These are phyloP conservation scores for Peromyscus maniculatus DNA, from an alignment of 2,113 vertebrate species.

Conservation along the genomic window DNA sequence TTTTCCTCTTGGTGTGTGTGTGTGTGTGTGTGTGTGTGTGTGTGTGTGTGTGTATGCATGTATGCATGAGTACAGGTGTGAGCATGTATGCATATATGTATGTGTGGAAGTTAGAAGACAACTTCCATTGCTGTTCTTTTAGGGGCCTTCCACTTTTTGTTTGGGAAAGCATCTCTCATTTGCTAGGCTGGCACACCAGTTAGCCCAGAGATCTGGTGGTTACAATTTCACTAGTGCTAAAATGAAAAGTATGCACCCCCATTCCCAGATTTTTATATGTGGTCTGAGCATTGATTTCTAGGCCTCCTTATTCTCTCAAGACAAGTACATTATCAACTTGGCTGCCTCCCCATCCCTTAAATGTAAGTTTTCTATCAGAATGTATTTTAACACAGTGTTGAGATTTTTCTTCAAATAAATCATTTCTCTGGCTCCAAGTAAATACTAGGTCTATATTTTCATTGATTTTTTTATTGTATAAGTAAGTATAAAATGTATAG, in stretches of 20 bases:
- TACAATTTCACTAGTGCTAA: neutral
- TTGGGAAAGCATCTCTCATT: neutral
- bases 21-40: neutral
- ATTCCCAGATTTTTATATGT: neutral
- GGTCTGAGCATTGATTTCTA: neutral
- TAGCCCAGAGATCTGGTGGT: neutral
- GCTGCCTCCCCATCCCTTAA: neutral
- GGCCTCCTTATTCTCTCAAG: too few relatives aligned
- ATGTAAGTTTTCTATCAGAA: neutral
- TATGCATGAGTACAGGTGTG: neutral
- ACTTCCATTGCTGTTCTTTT: neutral
- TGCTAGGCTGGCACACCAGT: neutral
- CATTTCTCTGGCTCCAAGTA: neutral
- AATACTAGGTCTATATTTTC: neutral
- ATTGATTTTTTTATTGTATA: neutral
- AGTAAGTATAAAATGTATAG: neutral
- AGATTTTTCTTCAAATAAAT: neutral
- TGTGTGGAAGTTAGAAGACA: neutral
- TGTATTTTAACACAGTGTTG: neutral
- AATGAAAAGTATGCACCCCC: neutral
- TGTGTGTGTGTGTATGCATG: neutral
- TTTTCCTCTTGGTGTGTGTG: neutral
- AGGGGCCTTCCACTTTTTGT: neutral
- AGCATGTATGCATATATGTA: neutral
- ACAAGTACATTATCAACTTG: neutral